These are phyloP conservation scores for Ramphastos sulfuratus DNA, from an alignment of 2,113 vertebrate species.

Conservation along the genomic window DNA sequence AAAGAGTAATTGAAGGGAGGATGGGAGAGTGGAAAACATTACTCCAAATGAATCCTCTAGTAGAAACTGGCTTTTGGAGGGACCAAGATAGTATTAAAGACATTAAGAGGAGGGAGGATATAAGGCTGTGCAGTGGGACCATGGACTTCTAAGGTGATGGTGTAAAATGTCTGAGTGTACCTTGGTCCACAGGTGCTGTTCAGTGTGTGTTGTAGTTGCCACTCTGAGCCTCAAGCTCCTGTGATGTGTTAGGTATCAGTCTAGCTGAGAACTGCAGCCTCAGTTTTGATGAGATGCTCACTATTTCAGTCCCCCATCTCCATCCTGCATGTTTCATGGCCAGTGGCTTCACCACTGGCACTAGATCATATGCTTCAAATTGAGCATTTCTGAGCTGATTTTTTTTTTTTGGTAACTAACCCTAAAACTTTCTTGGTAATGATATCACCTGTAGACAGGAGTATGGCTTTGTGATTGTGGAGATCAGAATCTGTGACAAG, in stretches of 20 bases:
- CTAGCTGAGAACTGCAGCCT: not conserved
- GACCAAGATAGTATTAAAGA: not conserved
- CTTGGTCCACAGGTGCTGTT: not conserved
- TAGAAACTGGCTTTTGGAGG: not conserved
- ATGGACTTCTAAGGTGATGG: rapidly evolving
- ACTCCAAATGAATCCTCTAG: not conserved
- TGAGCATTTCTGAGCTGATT: not conserved
- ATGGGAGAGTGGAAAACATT: not conserved
- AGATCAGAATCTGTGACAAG: not conserved
- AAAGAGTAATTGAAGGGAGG: not conserved
- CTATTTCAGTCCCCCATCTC: not conserved
- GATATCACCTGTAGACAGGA: not conserved
- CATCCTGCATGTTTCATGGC: not conserved
- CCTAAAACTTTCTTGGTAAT: not conserved
- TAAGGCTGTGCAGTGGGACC: not conserved
- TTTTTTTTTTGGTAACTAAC: not conserved
- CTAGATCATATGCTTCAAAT: not conserved
- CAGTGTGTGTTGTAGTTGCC: not conserved
- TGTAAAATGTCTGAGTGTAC: not conserved
- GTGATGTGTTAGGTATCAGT: not conserved
- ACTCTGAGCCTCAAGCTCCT: not conserved
- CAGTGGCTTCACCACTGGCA: not conserved
- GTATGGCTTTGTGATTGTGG: not conserved
- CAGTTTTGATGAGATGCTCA: not conserved
- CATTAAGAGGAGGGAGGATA: rapidly evolving